Evolutionary conservation across 1,140 invertebrate genomes (phyloP), one percentile per base, ranked within the genome.

Genomic region (Heliothis virescens): DNA sequence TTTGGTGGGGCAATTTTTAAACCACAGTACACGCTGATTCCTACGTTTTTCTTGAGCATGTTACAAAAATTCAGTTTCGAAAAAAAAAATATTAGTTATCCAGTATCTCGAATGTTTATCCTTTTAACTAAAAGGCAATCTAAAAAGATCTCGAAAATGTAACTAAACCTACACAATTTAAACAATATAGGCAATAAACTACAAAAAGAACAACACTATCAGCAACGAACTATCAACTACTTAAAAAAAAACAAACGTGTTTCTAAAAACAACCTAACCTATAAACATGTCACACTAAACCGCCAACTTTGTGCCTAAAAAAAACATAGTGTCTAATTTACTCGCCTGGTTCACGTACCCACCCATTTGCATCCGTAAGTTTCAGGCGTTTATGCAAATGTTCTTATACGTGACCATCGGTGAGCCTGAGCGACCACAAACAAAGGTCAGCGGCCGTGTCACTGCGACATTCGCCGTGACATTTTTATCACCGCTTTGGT

Each of bases 311-410:
- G 21, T 13, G 18, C 3, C 34, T 65, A 18, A 12, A 63, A 65
- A 67, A n/a, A 67, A 48, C 29, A 21, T 21, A 63, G 29, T 41
- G 12, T 5, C 67, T 71, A 18, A 52, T 52, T 71, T 52, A 71
- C 67, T 29, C 48, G 48, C 67, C 29, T 12, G 29, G 13, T 18
- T 71, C 48, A 52, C 47, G 47, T 52, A 52, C 26, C 57, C 13
- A 60, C 57, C 48, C 18, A 71, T n/a, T 53, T 71, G 67, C 53
- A 29, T 53, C 21, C 5, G 47, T 71, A 71, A 41, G 12, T n/a
- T 71, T 71, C 52, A 53, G 48, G 21, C 67, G 67, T 71, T 71
- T 76, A 76, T 76, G 74, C 60, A 53, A 76, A 76, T 76, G 13
- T 12, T 26, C 53, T 74, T 74, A 74, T 74, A n/a, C 57, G 9